A percentile compares a stretch with the other conserved stretches of the same genome.
These are phyloP conservation scores for Myotis yumanensis DNA, from an alignment of 2,113 vertebrate species.

Conservation along the genomic window DNA sequence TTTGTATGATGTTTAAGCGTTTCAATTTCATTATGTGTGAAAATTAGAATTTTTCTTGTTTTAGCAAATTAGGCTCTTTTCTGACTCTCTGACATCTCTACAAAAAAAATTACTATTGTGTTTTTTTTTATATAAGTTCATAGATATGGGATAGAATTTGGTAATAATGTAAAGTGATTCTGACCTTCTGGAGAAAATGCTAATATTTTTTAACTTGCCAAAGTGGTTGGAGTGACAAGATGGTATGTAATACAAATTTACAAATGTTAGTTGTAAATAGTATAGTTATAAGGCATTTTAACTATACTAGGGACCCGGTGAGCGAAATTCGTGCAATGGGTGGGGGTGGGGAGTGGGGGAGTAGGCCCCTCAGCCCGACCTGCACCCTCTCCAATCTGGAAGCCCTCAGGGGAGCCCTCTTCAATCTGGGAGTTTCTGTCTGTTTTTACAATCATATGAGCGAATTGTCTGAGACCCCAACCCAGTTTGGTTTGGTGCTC, in stretches of 20 bases:
- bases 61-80: conserved; percentile 14
- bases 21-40: neutral
- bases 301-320: neutral
- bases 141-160: neutral
- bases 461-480: too few relatives aligned
- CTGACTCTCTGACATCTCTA: neutral
- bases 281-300: neutral
- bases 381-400: too few relatives aligned
- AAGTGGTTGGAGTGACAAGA: neutral
- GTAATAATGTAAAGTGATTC: conserved; percentile 33
- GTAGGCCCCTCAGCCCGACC: too few relatives aligned
- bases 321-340: too few relatives aligned
- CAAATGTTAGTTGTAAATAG: neutral
- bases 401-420: too few relatives aligned
- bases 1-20: conserved; percentile 9
- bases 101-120: neutral
- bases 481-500: too few relatives aligned
- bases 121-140: neutral
- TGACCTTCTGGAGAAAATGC: conserved; percentile 15
- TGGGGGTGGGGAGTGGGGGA: too few relatives aligned
- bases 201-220: neutral
- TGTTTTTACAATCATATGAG: too few relatives aligned
- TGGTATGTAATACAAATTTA: neutral
- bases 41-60: neutral
- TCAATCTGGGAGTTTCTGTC: too few relatives aligned